Conservation (phyloP, 2,888 invertebrate species). For the Heteropelma amictum region DNA sequence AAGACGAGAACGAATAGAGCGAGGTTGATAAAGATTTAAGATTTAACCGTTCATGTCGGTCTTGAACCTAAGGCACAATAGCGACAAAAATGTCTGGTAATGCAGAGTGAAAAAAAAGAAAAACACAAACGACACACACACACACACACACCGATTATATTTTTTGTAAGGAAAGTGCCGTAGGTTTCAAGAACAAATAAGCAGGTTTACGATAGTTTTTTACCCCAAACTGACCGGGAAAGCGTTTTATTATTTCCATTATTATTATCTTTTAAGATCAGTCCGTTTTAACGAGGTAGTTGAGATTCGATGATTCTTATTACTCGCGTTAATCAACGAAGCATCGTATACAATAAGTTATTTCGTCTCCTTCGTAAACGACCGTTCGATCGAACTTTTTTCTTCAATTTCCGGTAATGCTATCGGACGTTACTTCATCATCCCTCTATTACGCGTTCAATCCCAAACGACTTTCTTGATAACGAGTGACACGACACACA, state of each 20-base stretch:
- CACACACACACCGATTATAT: slow-evolving; percentile 67
- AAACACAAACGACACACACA: no score
- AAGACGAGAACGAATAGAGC: slow-evolving; percentile 5
- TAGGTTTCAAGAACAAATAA: slow-evolving; percentile 62
- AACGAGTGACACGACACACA: slow-evolving; percentile 5
- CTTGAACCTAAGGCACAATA: slow-evolving; percentile 66
- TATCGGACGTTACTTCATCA: slow-evolving; percentile 11
- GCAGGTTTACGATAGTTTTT: slow-evolving; percentile 72
- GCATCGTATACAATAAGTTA: neutral
- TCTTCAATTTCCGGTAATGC: neutral
- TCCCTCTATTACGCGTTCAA: slow-evolving; percentile 41
- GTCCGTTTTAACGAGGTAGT: slow-evolving; percentile 44
- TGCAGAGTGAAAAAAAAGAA: slow-evolving; percentile 9
- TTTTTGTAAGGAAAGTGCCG: slow-evolving; percentile 71
- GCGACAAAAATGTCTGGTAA: slow-evolving; percentile 53
- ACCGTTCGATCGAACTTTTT: neutral
- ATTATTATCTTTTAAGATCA: slow-evolving; percentile 63
- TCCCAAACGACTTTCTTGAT: slow-evolving; percentile 6
- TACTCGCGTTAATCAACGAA: slow-evolving; percentile 8
- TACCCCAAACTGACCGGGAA: slow-evolving; percentile 67
- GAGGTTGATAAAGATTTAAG: slow-evolving; percentile 53
- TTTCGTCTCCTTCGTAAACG: neutral
- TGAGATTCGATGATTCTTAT: slow-evolving; percentile 24
- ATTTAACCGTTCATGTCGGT: slow-evolving; percentile 71
- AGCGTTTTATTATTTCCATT: slow-evolving; percentile 70